Evolutionary conservation across 2,797 vertebrate genomes (phyloP).

Genomic region (Phalanger gymnotis): DNA sequence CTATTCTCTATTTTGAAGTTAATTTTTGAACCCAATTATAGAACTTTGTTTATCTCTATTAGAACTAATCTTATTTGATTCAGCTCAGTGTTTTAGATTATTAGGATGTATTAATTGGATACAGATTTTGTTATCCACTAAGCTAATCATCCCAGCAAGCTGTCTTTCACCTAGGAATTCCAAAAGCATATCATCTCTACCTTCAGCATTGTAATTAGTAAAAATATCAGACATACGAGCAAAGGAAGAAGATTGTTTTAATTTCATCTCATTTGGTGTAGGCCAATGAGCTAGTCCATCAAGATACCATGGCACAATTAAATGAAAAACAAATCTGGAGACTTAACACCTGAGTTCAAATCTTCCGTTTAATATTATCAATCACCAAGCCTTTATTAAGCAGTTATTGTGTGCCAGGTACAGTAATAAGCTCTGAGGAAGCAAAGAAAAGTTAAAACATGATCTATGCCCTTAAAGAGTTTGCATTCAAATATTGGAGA

Average conservation of each 20-base stretch:
- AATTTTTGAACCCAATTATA: not conserved
- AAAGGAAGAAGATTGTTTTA: not conserved
- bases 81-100: not conserved
- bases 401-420: not conserved
- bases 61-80: not conserved
- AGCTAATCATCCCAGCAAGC: not conserved
- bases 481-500: not conserved
- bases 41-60: not conserved
- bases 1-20: not conserved
- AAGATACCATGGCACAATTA: too few relatives aligned
- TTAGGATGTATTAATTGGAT: not conserved
- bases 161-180: not conserved
- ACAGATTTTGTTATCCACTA: not conserved
- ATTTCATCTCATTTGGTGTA: not conserved
- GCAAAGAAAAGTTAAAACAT: too few relatives aligned
- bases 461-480: too few relatives aligned
- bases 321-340: not conserved
- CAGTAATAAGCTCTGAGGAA: not conserved
- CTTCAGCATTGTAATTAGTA: not conserved
- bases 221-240: not conserved
- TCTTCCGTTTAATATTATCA: not conserved
- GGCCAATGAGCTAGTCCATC: not conserved
- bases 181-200: not conserved
- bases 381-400: not conserved
- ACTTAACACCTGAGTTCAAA: not conserved